A percentile compares a stretch with the other conserved stretches of the same genome.
Evolutionary conservation across 2,797 vertebrate genomes (phyloP).

Genomic region (Cephalopachus bancanus): DNA sequence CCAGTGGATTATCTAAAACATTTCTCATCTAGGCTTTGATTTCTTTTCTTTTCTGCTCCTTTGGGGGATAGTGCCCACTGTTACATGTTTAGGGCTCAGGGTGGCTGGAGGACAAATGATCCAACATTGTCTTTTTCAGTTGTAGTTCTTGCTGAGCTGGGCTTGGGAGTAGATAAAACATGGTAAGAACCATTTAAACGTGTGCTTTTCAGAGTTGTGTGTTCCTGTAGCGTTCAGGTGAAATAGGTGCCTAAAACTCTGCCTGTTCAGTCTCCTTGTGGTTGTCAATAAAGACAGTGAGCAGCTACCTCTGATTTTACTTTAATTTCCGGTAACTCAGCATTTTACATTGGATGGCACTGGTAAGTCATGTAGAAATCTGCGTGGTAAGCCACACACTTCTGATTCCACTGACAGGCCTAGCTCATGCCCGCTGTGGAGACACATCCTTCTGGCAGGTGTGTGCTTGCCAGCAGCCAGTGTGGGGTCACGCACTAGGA

Average conservation of each 20-base stretch:
- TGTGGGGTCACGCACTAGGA: not conserved
- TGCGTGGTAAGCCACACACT: slow-evolving; percentile 63
- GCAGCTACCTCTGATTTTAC: slow-evolving; percentile 74
- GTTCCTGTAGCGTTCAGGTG: not conserved
- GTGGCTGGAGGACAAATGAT: not conserved
- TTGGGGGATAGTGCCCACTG: not conserved
- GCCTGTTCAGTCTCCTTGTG: slow-evolving; percentile 62
- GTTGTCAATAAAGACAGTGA: slow-evolving; percentile 45
- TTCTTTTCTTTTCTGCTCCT: not conserved
- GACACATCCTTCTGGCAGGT: slow-evolving; percentile 73
- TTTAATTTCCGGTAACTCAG: slow-evolving; percentile 73
- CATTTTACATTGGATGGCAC: slow-evolving; percentile 64
- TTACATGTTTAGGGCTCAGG: not conserved
- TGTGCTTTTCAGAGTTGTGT: no score
- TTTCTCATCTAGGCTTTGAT: not conserved
- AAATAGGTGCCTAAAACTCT: not conserved
- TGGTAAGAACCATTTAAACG: fast-evolving
- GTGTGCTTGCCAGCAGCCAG: slow-evolving; percentile 71
- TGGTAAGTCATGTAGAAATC: slow-evolving; percentile 82
- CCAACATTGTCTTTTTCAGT: not conserved
- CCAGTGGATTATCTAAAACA: not conserved
- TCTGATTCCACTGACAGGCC: slow-evolving; percentile 77
- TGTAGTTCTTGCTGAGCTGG: not conserved
- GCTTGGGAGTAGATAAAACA: not conserved
- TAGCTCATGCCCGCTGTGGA: slow-evolving; percentile 70